These are phyloP conservation scores for Calameuta idolon DNA, from an alignment of 2,888 invertebrate genomes.

Conservation along the genomic window DNA sequence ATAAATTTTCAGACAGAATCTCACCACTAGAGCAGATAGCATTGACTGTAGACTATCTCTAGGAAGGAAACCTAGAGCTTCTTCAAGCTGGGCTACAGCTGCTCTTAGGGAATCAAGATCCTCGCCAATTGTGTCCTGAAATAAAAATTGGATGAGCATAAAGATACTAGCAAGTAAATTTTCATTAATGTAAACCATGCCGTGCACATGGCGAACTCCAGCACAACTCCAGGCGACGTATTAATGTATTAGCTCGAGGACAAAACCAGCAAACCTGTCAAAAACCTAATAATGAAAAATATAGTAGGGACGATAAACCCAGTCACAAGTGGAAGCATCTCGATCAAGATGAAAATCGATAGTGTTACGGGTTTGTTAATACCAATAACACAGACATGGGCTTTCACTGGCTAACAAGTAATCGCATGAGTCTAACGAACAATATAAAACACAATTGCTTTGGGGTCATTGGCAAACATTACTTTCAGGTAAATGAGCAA, in stretches of 20 bases:
- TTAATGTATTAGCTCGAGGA: conserved; percentile 48
- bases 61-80: conserved; percentile 76
- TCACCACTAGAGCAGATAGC: conserved; percentile 80
- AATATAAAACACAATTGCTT: neutral
- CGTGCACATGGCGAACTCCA: conserved; percentile 40
- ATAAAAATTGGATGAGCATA: conserved; percentile 12
- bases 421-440: neutral
- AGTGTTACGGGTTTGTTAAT: neutral
- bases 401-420: neutral
- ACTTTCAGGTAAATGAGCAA: neutral
- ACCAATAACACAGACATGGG: neutral
- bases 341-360: neutral
- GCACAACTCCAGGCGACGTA: conserved; percentile 37
- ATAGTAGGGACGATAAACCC: neutral
- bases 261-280: conserved; percentile 43
- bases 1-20: conserved; percentile 41
- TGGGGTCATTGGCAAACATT: neutral
- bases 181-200: conserved; percentile 28
- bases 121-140: conserved; percentile 64
- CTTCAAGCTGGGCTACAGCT: conserved; percentile 77
- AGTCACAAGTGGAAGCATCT: neutral
- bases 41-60: conserved; percentile 79
- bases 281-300: neutral
- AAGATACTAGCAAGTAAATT: conserved; percentile 3
- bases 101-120: conserved; percentile 79